A percentile compares a stretch with the other conserved stretches of the same genome.
These are phyloP conservation scores for Micrasema longulum DNA, from an alignment of 1,140 invertebrate species.

Conservation along the genomic window DNA sequence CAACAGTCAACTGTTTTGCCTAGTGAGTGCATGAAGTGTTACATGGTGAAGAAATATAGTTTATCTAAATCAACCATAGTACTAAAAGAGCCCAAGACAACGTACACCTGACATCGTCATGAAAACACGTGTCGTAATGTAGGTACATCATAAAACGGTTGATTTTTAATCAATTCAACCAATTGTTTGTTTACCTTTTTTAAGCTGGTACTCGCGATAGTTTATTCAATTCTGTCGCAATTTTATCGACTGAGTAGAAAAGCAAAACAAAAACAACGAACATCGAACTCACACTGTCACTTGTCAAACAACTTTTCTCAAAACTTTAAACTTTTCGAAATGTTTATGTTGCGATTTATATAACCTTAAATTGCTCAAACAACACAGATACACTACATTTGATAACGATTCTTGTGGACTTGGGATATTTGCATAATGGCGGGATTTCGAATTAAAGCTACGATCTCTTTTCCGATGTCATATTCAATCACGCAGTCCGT, in stretches of 20 bases:
- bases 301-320: constrained; percentile 35
- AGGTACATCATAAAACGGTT: neutral
- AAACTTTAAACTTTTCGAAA: constrained; percentile 28
- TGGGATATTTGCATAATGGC: constrained; percentile 33
- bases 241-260: too few species aligned
- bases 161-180: neutral
- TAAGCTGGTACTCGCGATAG: too few species aligned
- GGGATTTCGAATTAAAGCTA: constrained; percentile 34
- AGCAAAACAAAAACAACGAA: constrained; percentile 5
- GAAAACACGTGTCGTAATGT: constrained; percentile 11
- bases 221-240: neutral
- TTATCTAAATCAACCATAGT: neutral
- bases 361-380: neutral
- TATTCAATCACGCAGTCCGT: constrained; percentile 10
- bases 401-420: constrained; percentile 8
- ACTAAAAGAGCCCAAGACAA: neutral
- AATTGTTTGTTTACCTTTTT: constrained; percentile 1
- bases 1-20: constrained; percentile 11
- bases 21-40: neutral
- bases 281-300: constrained; percentile 40
- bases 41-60: neutral
- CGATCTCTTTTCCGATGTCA: constrained; percentile 39
- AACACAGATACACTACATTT: constrained; percentile 29
- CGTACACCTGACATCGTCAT: constrained; percentile 3
- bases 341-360: constrained; percentile 7